These are phyloP conservation scores for Terrapene triunguis DNA, from an alignment of 2,113 vertebrate genomes.

Conservation along the genomic window DNA sequence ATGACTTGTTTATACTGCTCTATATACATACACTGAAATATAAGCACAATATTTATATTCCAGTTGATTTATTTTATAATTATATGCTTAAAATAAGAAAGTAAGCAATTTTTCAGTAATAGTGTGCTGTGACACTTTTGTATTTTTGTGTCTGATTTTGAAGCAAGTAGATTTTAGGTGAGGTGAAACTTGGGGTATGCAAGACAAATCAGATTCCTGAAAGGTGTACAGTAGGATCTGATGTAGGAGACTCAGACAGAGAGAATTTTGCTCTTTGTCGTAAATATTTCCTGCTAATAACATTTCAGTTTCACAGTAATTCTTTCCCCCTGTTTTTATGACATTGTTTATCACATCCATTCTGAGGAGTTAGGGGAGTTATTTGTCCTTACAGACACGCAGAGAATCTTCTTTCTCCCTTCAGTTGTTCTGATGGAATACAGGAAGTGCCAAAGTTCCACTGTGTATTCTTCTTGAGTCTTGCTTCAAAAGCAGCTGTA, in stretches of 20 bases:
- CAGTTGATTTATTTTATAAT: too few species aligned
- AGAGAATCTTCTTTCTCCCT: conserved; percentile 5
- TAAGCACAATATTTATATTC: too few species aligned
- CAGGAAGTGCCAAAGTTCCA: conserved; percentile 2
- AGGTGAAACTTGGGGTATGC: too few species aligned
- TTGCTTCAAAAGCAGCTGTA: not conserved
- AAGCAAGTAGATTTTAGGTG: too few species aligned
- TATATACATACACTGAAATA: too few species aligned
- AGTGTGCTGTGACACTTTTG: too few species aligned
- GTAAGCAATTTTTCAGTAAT: too few species aligned
- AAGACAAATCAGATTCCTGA: too few species aligned
- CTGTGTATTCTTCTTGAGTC: not conserved
- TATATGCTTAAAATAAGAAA: too few species aligned
- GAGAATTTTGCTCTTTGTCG: not conserved
- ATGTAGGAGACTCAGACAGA: not conserved
- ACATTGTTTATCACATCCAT: not conserved
- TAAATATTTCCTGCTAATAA: conserved; percentile 9
- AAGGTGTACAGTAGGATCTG: too few species aligned
- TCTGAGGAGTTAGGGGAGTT: conserved; percentile 25
- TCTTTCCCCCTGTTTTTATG: conserved; percentile 9
- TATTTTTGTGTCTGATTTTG: too few species aligned
- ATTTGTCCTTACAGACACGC: not conserved
- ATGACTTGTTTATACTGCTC: too few species aligned
- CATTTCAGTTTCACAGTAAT: conserved; percentile 4
- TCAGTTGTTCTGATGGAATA: conserved; percentile 24